Evolutionary conservation across 2,888 invertebrate species (phyloP).

Genomic region (Tyria jacobaeae): DNA sequence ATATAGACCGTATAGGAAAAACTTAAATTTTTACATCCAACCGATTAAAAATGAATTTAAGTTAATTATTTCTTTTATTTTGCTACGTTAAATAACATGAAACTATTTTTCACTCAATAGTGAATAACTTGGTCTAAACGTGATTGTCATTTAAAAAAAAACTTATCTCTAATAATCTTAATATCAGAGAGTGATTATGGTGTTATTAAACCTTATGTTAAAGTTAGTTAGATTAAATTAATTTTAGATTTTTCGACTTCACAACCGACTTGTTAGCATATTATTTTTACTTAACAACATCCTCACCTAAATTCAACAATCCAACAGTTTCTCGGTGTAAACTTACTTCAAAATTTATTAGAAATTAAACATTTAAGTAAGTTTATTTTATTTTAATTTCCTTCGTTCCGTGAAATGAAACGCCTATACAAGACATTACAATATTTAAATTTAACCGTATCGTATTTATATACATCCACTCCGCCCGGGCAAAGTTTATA

Average conservation of each 20-base stretch:
- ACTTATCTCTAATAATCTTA: no score
- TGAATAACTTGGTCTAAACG: no score
- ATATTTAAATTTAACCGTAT: conserved; percentile 38
- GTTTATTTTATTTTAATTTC: conserved; percentile 18
- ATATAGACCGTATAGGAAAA: no score
- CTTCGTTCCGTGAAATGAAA: conserved; percentile 5
- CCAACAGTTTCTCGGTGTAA: neutral
- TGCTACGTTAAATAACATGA: no score
- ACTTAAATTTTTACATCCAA: no score
- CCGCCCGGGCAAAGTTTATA: conserved; percentile 37
- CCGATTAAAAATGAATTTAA: no score
- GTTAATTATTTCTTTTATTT: no score
- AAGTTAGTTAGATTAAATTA: neutral
- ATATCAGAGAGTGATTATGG: neutral
- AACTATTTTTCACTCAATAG: no score
- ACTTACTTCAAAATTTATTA: conserved; percentile 5
- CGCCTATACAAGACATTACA: conserved; percentile 28
- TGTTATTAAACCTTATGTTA: neutral
- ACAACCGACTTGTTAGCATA: neutral
- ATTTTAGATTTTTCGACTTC: neutral
- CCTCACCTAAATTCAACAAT: conserved; percentile 8
- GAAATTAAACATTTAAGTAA: conserved; percentile 15
- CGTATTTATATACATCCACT: conserved; percentile 37
- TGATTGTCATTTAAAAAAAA: no score
- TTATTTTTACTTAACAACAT: neutral